Base-by-base conservation (phyloP, 2,888 invertebrate species). In the Oscheius sp. region DNA sequence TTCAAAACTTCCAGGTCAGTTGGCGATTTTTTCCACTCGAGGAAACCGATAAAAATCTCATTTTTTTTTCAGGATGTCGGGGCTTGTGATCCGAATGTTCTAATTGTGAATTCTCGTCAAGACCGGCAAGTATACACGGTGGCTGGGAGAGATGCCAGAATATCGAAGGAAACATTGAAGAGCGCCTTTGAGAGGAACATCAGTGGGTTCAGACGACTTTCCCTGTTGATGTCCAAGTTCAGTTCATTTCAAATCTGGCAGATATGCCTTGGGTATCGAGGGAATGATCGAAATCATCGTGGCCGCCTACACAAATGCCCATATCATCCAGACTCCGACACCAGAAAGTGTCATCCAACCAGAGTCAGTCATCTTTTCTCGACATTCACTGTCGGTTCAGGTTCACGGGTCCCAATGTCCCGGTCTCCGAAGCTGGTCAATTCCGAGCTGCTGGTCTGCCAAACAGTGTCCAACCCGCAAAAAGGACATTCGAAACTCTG, bases 41-140 rank as follows among this genome's bases (percentile, higher is more conserved):
- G 13, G 25, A 63, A 41, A 16, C 29, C 3, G 35, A 35, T 35
- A 35, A 3, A 35, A 35, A 35, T 35, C 35, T 35, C 5, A 35
- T 35, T 35, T 35, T n/a, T n/a, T n/a, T 55, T 59, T 16, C 45
- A 87, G 87, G 87, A 87, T 64, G 76, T 85, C 29, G 80, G 83
- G 53, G 72, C 84, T 63, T 87, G 87, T 66, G 87, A 87, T 66
- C 85, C 86, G 0, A 80, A 85, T 12, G 87, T 87, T 16, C 70
- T 87, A 6, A 87, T 87, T 35, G 87, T 87, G 18, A 87, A 87
- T 68, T 86, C 87, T 6, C 70, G 86, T 9, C 81, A 80, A 46
- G 87, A 87, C 74, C 77, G 87, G 69, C 87, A 86, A 70, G 87
- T 87, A n/a, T 86, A 86, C 79, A 87, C 87, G 0, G 87, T 87